These are phyloP conservation scores for Potorous gilbertii DNA, from an alignment of 2,797 vertebrate species.

Conservation along the genomic window DNA sequence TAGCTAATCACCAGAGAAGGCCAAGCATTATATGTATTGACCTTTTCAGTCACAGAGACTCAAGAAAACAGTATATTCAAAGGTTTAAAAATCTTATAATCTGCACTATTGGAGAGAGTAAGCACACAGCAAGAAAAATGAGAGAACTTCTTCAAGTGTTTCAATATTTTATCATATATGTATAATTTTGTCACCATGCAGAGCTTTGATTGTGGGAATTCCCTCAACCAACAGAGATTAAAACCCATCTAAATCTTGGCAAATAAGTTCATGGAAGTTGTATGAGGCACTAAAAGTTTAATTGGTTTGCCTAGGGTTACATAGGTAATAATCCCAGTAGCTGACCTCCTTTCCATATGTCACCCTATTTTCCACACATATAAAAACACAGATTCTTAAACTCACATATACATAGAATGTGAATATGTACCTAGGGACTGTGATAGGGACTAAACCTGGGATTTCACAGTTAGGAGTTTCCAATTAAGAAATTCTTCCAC, in stretches of 20 bases:
- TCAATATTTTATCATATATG: background rate
- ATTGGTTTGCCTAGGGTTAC: background rate
- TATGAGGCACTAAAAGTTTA: background rate
- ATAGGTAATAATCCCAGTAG: background rate
- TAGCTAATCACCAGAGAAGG: background rate
- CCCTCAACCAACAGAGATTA: background rate
- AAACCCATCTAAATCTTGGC: background rate
- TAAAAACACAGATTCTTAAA: background rate
- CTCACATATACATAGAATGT: background rate
- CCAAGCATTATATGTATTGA: background rate
- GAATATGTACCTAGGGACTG: background rate
- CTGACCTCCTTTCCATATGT: background rate
- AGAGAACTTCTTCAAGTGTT: background rate
- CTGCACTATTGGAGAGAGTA: background rate
- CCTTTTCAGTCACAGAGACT: background rate
- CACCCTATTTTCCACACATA: background rate
- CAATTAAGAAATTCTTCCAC: background rate
- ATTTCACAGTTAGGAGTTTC: background rate
- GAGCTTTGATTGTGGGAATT: background rate
- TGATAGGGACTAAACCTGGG: background rate
- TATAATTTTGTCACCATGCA: background rate
- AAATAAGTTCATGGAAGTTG: background rate
- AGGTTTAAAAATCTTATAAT: background rate
- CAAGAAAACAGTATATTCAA: background rate
- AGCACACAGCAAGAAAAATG: background rate